These are phyloP conservation scores for Chelonoidis abingdonii DNA, from an alignment of 2,113 vertebrate species.

Conservation along the genomic window DNA sequence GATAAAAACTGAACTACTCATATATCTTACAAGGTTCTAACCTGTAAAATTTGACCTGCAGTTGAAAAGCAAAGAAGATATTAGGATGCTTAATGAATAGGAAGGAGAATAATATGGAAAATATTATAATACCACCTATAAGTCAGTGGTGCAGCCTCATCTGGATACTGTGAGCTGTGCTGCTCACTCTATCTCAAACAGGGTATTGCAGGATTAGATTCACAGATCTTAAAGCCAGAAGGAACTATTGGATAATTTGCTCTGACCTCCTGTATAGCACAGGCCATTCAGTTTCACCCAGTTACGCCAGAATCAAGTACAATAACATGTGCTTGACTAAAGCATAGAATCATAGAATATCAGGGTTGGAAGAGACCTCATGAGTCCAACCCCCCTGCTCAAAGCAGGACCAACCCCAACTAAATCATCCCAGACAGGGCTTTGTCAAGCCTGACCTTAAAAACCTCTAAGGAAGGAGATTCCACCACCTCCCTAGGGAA, in stretches of 20 bases:
- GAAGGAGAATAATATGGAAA: background rate
- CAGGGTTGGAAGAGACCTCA: too few species aligned
- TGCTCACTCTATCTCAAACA: background rate
- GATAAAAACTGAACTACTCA: background rate
- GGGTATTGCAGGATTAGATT: background rate
- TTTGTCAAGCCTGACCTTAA: too few species aligned
- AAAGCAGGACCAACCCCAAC: too few species aligned
- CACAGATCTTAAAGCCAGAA: background rate
- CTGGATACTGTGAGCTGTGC: rapidly evolving
- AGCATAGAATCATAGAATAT: background rate
- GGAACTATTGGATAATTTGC: background rate
- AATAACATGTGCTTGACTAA: constrained; percentile 24
- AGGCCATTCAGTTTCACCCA: background rate
- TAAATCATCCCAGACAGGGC: too few species aligned
- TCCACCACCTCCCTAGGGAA: too few species aligned
- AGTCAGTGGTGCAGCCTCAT: background rate
- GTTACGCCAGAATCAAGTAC: background rate
- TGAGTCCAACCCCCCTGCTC: too few species aligned
- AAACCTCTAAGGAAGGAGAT: too few species aligned
- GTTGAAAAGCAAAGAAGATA: background rate
- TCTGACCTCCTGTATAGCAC: background rate
- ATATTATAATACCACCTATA: background rate
- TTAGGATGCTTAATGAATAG: background rate
- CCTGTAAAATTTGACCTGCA: background rate
- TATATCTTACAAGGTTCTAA: background rate